Base-by-base conservation (phyloP, 2,888 invertebrate species). In the Mellilla xanthometata region DNA sequence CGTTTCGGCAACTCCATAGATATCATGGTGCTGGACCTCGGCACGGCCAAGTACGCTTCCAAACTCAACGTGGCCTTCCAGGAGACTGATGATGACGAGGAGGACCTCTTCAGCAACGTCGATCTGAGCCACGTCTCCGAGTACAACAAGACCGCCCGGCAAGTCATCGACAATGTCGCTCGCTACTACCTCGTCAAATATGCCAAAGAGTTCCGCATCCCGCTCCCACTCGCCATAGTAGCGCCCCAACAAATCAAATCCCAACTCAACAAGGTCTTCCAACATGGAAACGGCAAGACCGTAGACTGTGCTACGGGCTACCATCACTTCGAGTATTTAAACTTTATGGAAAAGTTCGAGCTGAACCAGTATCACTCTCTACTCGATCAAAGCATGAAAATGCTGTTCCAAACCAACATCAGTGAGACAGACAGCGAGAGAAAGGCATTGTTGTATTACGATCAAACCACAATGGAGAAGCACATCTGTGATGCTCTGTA, bases 1-100 rank as follows among this genome's bases (percentile, higher is more conserved):
- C 80, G 67, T 39, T 87, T 90, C 42, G 89, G 89, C 1, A 59
- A 81, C 50, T 66, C 78, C 23, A 77, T 88, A 72, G 81, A 87
- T 22, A 77, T 90, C 2, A 73, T 88, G 1, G 78, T 90, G 0
- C 57, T 90, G 0, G 84, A 89, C 49, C 58, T 86, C 13, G 58
- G 52, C 1, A 41, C 53, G 0, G 28, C 55, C 4, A 47, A 41
- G 2, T 45, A 30, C n/a, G 3, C 43, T 0, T 76, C 81, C 1
- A 73, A 70, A 51, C 65, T 64, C 36, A 80, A 74, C 39, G 85
- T 88, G 0, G 72, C 73, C 1, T 88, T 86, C 50, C 60, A 66
- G 34, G 65, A 65, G 8, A 19, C 4, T 24, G 24, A 46, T 2
- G 55, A 58, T 0, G 58, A 65, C 0, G 56, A 58, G 1, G 51